Evolutionary conservation across 2,113 vertebrate species (phyloP), one percentile per base, ranked within the genome.

Genomic region (Cephalopterus ornatus): DNA sequence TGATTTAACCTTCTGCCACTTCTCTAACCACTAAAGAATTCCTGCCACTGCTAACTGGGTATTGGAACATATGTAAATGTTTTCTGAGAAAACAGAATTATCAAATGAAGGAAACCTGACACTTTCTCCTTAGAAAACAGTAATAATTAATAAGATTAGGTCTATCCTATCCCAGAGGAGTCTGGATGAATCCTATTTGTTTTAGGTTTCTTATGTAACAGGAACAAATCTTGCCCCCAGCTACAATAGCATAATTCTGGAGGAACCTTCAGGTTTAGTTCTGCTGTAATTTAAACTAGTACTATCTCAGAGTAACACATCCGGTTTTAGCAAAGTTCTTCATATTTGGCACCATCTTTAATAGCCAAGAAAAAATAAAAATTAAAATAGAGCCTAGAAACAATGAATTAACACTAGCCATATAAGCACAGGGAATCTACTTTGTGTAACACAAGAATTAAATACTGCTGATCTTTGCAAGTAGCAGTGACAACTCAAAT

Each of bases 1-100:
- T 65, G 84, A 93, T 93, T 96, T 97, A 97, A 97, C 96, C 97
- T 97, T 91, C 93, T 80, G 70, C 71, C 66, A 70, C 85, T 95
- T 87, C 67, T 91, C 91, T 93, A 97, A 94, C 93, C 56, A 55
- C 93, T 52, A 19, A 91, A 83, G 77, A 44, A 74, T 28, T 89
- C 86, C 67, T 87, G 37, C 35, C 59, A 14, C 59, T 49, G 58
- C 66, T 50, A 55, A 58, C 80, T 73, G 46, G 35, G 68, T 68
- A 63, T 68, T 66, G 77, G 44, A 70, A 61, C 10, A 18, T 8
- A 39, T 63, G 49, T 50, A 75, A 92, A 88, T 46, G 53, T 85
- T 91, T 95, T 93, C 83, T 95, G 88, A 93, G 79, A 97, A 97
- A 97, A 80, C 62, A 75, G 71, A 67, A 56, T 81, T 77, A 76